Evolutionary conservation across 1,140 invertebrate species (phyloP).

Genomic region (Chironomus tepperi): DNA sequence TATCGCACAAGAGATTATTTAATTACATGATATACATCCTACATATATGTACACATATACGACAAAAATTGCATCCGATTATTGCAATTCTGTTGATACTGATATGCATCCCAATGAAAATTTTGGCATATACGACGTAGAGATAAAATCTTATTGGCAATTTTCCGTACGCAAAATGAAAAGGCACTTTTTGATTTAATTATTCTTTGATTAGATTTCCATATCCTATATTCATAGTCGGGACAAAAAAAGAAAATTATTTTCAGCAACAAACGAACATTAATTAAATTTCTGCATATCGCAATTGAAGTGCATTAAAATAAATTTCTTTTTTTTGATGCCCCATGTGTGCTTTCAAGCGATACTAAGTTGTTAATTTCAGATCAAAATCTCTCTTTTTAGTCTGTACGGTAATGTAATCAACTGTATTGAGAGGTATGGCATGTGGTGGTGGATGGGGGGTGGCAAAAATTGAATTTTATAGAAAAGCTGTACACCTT

Average conservation of each 20-base stretch:
- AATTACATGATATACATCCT: not conserved
- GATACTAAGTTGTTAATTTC: conserved; percentile 2
- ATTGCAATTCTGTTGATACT: too few relatives aligned
- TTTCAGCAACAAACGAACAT: not conserved
- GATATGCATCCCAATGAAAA: not conserved
- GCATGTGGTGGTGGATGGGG: too few relatives aligned
- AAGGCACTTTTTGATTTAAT: not conserved
- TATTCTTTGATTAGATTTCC: conserved; percentile 9
- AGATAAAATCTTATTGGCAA: conserved; percentile 9
- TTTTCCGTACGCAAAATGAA: conserved; percentile 7
- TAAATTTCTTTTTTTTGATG: too few relatives aligned
- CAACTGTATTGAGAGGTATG: too few relatives aligned
- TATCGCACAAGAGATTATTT: not conserved
- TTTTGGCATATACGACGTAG: not conserved
- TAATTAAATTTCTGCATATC: conserved; percentile 11
- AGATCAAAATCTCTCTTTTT: not conserved
- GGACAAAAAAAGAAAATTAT: not conserved
- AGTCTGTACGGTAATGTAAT: too few relatives aligned
- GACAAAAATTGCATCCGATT: conserved; percentile 4
- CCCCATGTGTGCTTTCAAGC: not conserved
- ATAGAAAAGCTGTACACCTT: too few relatives aligned
- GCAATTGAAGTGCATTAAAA: not conserved
- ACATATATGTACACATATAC: not conserved
- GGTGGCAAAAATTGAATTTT: too few relatives aligned
- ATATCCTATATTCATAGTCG: not conserved